Conservation (phyloP, 2,888 invertebrate species). For the Limnephilus rhombicus region DNA sequence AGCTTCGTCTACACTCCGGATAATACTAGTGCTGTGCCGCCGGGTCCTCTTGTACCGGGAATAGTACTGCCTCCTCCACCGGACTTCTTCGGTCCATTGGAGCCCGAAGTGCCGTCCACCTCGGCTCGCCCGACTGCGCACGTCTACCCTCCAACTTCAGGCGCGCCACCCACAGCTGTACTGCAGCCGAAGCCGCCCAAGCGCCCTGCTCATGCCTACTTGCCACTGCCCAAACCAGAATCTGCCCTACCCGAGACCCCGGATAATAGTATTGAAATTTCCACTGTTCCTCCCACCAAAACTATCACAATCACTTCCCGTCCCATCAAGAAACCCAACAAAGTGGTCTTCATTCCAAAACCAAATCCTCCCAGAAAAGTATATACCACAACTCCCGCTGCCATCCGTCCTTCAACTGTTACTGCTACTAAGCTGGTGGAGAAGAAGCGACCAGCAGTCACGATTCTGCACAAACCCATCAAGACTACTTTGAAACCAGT, state of each 20-base stretch:
- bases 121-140: conserved; percentile 67
- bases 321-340: conserved; percentile 57
- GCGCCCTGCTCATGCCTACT: conserved; percentile 44
- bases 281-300: conserved; percentile 62
- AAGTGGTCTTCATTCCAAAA: conserved; percentile 59
- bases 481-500: conserved; percentile 76
- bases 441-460: conserved; percentile 73
- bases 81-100: conserved; percentile 88
- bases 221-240: conserved; percentile 56
- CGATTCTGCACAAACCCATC: conserved; percentile 73
- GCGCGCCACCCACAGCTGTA: conserved; percentile 73
- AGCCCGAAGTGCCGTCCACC: conserved; percentile 74
- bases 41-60: conserved; percentile 92
- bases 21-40: conserved; percentile 86
- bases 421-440: conserved; percentile 73
- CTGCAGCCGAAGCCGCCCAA: conserved; percentile 69
- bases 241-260: conserved; percentile 55
- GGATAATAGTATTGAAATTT: conserved; percentile 59
- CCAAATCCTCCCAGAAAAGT: conserved; percentile 68
- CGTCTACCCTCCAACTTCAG: conserved; percentile 68
- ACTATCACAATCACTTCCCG: conserved; percentile 54
- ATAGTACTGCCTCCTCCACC: conserved; percentile 93
- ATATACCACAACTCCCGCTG: conserved; percentile 72
- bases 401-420: conserved; percentile 73
- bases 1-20: conserved; percentile 90